Evolutionary conservation across 23 tunicate species (phyloP), one percentile per base, ranked within the genome.

Genomic region (Aplidium turbinatum): DNA sequence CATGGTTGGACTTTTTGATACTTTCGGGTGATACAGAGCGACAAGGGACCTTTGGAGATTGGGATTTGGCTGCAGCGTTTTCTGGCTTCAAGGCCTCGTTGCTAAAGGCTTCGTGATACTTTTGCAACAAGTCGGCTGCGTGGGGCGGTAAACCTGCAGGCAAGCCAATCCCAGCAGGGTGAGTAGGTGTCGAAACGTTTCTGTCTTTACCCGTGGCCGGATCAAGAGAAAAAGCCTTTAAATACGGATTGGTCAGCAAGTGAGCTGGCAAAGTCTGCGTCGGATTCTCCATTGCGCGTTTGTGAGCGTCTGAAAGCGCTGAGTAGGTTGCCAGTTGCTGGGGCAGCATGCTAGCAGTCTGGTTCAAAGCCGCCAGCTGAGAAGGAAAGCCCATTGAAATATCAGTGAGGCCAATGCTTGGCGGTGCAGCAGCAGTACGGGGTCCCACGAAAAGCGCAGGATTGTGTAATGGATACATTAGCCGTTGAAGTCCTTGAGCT

Each of bases 401-500:
- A 23, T 75, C 80, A 23, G 80, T 26, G 19, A 75, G 2, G 28
- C 80, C 80, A n/a, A 75, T 21, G 11, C 68, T 55, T 16, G 80
- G 68, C n/a, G n/a, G n/a, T 34, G 47, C 32, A 33, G 34, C 29
- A n/a, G 46, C 22, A 2, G 16, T 47, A 9, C 19, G 18, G 20
- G 73, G 53, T 23, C 80, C 80, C 80, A 75, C 58, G 11, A 75
- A 38, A 13, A 55, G 31, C 29, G 80, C 80, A n/a, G 68, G 80
- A 33, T 75, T 75, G 23, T 68, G 56, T 1, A 75, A 35, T 11
- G 80, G 80, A 38, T 57, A 75, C 80, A 75, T 75, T 2, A 75
- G 33, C 3, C 80, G 68, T 4, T 46, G 80, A 2, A 75, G 68
- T 2, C 47, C 68, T 21, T 57, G 39, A 54, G 80, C 42, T 23